Evolutionary conservation across 2,888 invertebrate genomes (phyloP).

Genomic region (Ectemnius cavifrons): DNA sequence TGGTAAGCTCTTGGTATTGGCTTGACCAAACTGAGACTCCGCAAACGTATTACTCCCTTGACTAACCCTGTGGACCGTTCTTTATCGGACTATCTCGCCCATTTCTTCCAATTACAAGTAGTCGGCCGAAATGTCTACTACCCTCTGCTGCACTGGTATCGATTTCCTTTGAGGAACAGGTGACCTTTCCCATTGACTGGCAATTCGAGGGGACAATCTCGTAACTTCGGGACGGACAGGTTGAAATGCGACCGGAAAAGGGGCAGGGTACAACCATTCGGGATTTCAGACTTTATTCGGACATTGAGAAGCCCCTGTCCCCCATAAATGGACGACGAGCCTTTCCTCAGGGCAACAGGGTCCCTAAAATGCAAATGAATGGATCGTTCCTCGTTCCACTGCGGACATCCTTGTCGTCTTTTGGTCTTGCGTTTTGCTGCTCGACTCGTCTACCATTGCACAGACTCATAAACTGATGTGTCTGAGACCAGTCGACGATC

Average conservation of each 20-base stretch:
- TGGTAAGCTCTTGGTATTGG: background rate
- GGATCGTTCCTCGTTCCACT: conserved; percentile 36
- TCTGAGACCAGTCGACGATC: conserved; percentile 32
- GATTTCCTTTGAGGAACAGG: too few relatives aligned
- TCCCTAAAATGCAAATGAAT: conserved; percentile 59
- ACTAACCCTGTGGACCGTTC: too few relatives aligned
- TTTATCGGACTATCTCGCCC: too few relatives aligned
- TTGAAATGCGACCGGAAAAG: conserved; percentile 28
- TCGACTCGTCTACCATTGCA: conserved; percentile 46
- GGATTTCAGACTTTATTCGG: conserved; percentile 47
- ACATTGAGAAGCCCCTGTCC: conserved; percentile 25
- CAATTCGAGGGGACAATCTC: conserved; percentile 1
- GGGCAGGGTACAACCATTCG: conserved; percentile 20
- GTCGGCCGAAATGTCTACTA: too few relatives aligned
- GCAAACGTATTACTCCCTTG: too few relatives aligned
- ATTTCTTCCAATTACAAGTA: too few relatives aligned
- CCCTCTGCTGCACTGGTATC: too few relatives aligned
- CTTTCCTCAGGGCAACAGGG: conserved; percentile 47
- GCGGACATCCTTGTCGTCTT: conserved; percentile 18
- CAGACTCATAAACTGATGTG: conserved; percentile 20
- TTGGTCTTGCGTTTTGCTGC: conserved; percentile 47
- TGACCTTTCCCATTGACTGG: too few relatives aligned
- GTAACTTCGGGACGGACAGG: conserved; percentile 12
- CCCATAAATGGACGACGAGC: conserved; percentile 48
- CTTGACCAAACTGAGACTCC: background rate